Percentiles rank a stretch among this genome's conserved stretches.
Conservation (phyloP, 2,888 invertebrate species). For the Cistogaster globosa region DNA sequence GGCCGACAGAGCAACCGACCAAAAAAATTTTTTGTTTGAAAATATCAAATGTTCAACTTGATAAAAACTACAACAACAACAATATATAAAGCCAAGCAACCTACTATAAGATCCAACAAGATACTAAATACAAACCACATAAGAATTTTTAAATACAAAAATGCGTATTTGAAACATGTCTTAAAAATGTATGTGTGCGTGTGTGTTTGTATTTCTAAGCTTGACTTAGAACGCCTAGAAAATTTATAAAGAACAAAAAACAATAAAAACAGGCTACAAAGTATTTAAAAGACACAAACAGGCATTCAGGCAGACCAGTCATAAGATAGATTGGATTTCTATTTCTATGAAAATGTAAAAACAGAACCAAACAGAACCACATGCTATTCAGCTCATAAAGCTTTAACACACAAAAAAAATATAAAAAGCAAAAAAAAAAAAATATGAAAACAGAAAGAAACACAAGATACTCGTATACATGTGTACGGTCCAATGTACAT, state of each 20-base stretch:
- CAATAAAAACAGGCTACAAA: slow-evolving; percentile 58
- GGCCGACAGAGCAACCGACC: not conserved
- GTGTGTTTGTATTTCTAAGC: slow-evolving; percentile 28
- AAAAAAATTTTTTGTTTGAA: slow-evolving; percentile 22
- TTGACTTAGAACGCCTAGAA: slow-evolving; percentile 62
- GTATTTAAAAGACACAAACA: slow-evolving; percentile 29
- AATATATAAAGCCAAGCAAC: slow-evolving; percentile 51
- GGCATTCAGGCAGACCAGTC: slow-evolving; percentile 10
- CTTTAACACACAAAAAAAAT: slow-evolving; percentile 32
- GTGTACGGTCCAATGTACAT: slow-evolving; percentile 54
- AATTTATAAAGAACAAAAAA: slow-evolving; percentile 12
- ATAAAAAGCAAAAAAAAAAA: not conserved
- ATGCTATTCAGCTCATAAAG: slow-evolving; percentile 39
- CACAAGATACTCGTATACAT: not conserved
- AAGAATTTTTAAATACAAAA: slow-evolving; percentile 45
- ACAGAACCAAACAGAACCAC: slow-evolving; percentile 43
- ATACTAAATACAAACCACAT: slow-evolving; percentile 49
- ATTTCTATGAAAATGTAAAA: slow-evolving; percentile 62
- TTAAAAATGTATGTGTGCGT: slow-evolving; percentile 5
- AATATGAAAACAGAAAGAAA: slow-evolving; percentile 23
- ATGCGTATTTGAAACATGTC: slow-evolving; percentile 52
- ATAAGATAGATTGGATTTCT: slow-evolving; percentile 54
- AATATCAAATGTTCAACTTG: slow-evolving; percentile 56
- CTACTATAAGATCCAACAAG: slow-evolving; percentile 51
- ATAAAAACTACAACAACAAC: not conserved